Conservation (phyloP, 2,797 vertebrate species). For the Pseudochirops cupreus region DNA sequence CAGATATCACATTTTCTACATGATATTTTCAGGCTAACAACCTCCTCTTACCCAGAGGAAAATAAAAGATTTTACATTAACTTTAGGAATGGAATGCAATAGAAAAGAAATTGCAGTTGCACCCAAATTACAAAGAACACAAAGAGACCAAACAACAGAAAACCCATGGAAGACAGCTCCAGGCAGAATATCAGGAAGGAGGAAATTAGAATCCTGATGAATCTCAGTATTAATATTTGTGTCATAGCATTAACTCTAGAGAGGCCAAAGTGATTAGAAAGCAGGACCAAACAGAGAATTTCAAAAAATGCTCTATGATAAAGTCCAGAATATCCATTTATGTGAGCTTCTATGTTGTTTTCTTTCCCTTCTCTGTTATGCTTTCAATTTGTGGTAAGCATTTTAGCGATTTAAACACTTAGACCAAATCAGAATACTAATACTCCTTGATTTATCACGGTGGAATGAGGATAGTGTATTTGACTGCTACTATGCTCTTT, state of each 20-base stretch:
- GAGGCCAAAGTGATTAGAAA: not conserved
- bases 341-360: not conserved
- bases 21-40: constrained; percentile 79
- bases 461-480: not conserved
- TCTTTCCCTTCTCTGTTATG: not conserved
- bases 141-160: constrained; percentile 56
- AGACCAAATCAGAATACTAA: not conserved
- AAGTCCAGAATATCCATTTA: constrained; percentile 64
- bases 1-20: constrained; percentile 80
- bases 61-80: constrained; percentile 75
- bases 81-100: constrained; percentile 80
- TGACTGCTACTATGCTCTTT: not conserved
- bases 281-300: not conserved
- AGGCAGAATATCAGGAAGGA: constrained; percentile 29
- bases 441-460: not conserved
- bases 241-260: not conserved
- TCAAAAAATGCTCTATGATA: constrained; percentile 30
- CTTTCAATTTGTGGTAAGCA: not conserved
- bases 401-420: not conserved
- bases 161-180: constrained; percentile 56
- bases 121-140: constrained; percentile 76
- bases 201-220: constrained; percentile 37
- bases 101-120: constrained; percentile 67
- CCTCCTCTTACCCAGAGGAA: constrained; percentile 56
- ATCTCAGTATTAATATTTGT: not conserved